Evolutionary conservation across 1,140 invertebrate species (phyloP).

Genomic region (Solenopsis invicta): DNA sequence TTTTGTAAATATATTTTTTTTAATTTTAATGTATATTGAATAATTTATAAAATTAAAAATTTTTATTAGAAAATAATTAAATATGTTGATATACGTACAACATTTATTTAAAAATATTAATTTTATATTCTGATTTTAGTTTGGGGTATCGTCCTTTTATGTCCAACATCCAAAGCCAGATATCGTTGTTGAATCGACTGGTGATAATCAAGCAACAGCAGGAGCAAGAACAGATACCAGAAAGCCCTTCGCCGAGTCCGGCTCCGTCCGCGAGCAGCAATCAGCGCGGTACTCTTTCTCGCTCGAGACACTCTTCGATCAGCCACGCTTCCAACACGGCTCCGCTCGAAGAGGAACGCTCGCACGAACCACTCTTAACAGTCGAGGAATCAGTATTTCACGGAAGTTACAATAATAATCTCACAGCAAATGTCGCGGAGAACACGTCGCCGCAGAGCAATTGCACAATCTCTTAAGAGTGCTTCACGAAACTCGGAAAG

Average conservation of each 20-base stretch:
- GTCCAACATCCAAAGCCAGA: slow-evolving; percentile 88
- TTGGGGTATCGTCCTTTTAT: slow-evolving; percentile 88
- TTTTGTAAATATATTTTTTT: not conserved
- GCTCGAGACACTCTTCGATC: slow-evolving; percentile 83
- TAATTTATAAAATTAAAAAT: not conserved
- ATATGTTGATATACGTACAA: not conserved
- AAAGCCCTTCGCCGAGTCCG: slow-evolving; percentile 83
- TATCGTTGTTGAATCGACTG: slow-evolving; percentile 87
- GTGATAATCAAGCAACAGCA: slow-evolving; percentile 85
- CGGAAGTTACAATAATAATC: slow-evolving; percentile 80
- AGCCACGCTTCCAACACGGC: slow-evolving; percentile 82
- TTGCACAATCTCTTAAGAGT: slow-evolving; percentile 81
- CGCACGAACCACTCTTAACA: slow-evolving; percentile 73
- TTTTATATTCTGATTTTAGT: slow-evolving; percentile 73
- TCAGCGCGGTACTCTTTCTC: slow-evolving; percentile 79
- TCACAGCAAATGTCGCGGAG: slow-evolving; percentile 73
- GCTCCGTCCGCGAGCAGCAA: slow-evolving; percentile 81
- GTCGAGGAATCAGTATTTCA: slow-evolving; percentile 77
- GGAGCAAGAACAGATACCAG: slow-evolving; percentile 82
- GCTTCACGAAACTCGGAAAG: not conserved
- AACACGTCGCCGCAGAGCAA: slow-evolving; percentile 74
- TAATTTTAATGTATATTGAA: not conserved
- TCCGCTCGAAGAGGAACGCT: slow-evolving; percentile 80
- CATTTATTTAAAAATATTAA: slow-evolving; percentile 3
- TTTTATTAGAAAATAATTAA: not conserved